Conservation (phyloP, 2,888 invertebrate genomes). For the Chamaedrilus cognettii region DNA sequence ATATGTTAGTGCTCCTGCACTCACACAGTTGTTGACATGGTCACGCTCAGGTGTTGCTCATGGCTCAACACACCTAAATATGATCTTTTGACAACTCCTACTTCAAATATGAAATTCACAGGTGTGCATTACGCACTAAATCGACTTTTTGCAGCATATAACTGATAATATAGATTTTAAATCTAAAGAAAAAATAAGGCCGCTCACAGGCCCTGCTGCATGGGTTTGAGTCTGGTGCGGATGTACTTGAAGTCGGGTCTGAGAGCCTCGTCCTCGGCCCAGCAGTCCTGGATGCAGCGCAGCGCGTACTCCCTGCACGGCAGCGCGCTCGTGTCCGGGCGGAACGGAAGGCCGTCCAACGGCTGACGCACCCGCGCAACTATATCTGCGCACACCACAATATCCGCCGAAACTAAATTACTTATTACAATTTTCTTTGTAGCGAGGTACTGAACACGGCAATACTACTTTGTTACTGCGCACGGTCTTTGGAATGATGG, state of each 20-base stretch:
- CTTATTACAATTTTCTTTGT: no score
- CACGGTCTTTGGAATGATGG: no score
- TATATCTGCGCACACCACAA: slow-evolving; percentile 66
- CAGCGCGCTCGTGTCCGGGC: slow-evolving; percentile 70
- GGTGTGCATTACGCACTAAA: no score
- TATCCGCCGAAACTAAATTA: no score
- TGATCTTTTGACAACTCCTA: no score
- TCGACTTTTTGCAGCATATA: no score
- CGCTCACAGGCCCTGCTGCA: slow-evolving; percentile 79
- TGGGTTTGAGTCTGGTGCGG: slow-evolving; percentile 53
- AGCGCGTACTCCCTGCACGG: slow-evolving; percentile 67
- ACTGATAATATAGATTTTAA: not conserved
- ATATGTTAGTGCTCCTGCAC: slow-evolving; percentile 91
- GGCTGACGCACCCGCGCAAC: slow-evolving; percentile 72
- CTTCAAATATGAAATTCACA: no score
- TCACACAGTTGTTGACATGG: no score
- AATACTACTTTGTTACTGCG: no score
- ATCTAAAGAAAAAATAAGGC: not conserved
- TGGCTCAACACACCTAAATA: no score
- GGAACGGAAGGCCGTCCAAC: slow-evolving; percentile 47
- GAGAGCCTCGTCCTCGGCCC: slow-evolving; percentile 56
- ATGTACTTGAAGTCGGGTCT: slow-evolving; percentile 60
- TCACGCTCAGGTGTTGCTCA: no score
- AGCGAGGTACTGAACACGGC: no score
- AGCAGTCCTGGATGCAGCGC: slow-evolving; percentile 57